Conservation (phyloP, 2,797 vertebrate genomes). For the Neopelma chrysocephalum region DNA sequence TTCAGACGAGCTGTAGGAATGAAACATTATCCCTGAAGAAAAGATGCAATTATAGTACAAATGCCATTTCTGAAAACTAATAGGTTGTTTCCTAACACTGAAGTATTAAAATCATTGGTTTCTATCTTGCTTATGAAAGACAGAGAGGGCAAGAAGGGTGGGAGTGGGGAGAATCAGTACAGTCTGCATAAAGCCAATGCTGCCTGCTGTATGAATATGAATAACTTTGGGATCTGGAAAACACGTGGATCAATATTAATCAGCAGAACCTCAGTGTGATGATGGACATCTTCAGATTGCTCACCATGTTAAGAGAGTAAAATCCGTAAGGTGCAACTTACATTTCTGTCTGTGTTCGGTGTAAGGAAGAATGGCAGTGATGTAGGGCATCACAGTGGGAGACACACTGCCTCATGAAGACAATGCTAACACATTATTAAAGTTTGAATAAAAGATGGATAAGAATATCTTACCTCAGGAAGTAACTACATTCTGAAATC, state of each 20-base stretch:
- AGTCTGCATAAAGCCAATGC: background rate
- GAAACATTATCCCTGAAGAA: background rate
- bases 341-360: background rate
- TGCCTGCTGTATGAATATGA: background rate
- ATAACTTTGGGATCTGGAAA: background rate
- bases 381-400: background rate
- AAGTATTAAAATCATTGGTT: conserved; percentile 1
- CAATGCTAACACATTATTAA: background rate
- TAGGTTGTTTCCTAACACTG: background rate
- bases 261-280: background rate
- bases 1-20: background rate
- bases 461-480: background rate
- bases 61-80: background rate
- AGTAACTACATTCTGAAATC: background rate
- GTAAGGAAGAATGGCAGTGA: background rate
- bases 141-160: background rate
- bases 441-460: background rate
- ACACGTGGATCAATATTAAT: background rate
- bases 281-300: background rate
- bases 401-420: background rate
- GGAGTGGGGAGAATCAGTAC: background rate
- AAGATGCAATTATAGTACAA: background rate
- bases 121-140: background rate
- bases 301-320: background rate
- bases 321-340: background rate